Base-by-base conservation (phyloP, 2,888 invertebrate species). In the Polylopha cassiicola region DNA sequence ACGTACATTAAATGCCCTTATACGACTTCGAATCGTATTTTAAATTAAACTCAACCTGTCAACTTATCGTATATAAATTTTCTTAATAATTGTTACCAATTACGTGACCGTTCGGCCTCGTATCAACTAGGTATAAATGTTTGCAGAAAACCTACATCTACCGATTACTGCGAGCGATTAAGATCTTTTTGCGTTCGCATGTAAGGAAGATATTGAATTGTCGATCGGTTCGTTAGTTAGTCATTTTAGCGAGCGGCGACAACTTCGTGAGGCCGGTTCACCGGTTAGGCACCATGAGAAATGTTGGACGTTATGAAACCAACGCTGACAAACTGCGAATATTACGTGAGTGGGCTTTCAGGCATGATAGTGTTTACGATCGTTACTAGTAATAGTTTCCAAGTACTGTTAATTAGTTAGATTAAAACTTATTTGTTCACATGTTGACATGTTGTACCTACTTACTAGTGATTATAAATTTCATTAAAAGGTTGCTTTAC, bases 31-130 rank as follows among this genome's bases (percentile, higher is more conserved):
- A 36, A 16, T 30, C 36, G 36, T 36, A 36, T 41, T 30, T 77
- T 72, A 58, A 70, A 67, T 73, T 73, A 67, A 75, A 69, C 64
- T 68, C 64, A 66, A 65, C 63, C 65, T 73, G 77, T 75, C 77
- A 74, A 73, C 68, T 73, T 76, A 73, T 75, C 70, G 71, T 66
- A 71, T 73, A 79, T 80, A 76, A 79, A 80, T 78, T 78, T 67
- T 67, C 67, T 70, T 72, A 75, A 75, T 79, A 78, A 77, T 77
- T 70, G 71, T 74, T 75, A 71, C 74, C 79, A 77, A 80, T 80
- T 78, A 80, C 71, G 70, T 67, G 73, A 74, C 65, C 63, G 70
- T 72, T 70, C 65, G 70, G 73, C 73, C 74, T 79, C 72, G 73
- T 68, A 67, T 58, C 48, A 46, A n/a, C n/a, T n/a, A 48, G 59